Evolutionary conservation across 2,113 vertebrate species (phyloP).

Genomic region (Cariama cristata): DNA sequence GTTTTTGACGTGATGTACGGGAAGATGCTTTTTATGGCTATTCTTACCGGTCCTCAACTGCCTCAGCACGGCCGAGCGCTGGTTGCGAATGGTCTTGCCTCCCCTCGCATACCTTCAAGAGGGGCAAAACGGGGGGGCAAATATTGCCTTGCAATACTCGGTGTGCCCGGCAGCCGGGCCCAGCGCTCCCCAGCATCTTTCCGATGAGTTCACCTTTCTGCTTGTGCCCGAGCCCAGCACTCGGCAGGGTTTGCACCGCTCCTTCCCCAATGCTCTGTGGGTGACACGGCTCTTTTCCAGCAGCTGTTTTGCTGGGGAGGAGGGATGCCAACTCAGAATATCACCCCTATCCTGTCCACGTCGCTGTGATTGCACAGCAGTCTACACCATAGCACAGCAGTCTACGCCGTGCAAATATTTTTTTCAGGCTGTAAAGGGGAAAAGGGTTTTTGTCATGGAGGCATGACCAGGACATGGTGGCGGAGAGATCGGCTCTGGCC

Average conservation of each 20-base stretch:
- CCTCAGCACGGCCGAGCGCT: fast-evolving
- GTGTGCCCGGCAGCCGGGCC: background rate
- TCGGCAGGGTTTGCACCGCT: background rate
- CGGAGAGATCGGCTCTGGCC: background rate
- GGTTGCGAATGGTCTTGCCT: background rate
- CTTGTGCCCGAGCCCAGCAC: background rate
- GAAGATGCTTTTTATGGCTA: fast-evolving
- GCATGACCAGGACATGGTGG: fast-evolving
- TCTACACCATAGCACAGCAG: fast-evolving
- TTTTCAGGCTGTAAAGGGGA: background rate
- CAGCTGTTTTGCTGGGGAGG: background rate
- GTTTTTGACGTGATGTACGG: fast-evolving
- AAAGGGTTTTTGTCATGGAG: background rate
- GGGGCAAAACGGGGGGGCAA: background rate
- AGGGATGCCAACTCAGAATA: background rate
- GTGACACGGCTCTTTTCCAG: background rate
- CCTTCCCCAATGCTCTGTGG: fast-evolving
- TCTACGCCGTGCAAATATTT: too few species aligned
- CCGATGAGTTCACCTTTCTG: background rate
- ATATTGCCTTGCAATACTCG: background rate
- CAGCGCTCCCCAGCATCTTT: background rate
- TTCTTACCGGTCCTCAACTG: background rate
- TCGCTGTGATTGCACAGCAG: background rate
- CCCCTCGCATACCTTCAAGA: background rate
- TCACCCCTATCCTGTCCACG: background rate